Evolutionary conservation across 2,113 vertebrate species (phyloP).

Genomic region (Pavo muticus): DNA sequence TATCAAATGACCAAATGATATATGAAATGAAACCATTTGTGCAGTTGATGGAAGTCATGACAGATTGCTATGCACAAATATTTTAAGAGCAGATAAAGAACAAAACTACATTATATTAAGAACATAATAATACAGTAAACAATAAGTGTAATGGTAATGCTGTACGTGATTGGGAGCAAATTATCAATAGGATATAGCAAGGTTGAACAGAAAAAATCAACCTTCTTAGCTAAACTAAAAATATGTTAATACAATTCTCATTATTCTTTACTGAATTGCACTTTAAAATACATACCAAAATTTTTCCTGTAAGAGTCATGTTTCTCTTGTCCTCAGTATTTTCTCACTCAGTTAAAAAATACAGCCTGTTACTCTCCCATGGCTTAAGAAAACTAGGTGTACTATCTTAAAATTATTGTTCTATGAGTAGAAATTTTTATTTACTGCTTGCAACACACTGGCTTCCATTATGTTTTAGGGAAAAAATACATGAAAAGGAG

Average conservation of each 20-base stretch:
- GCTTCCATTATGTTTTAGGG: neutral
- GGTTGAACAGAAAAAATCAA: neutral
- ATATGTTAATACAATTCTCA: neutral
- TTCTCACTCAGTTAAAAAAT: neutral
- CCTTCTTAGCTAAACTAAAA: neutral
- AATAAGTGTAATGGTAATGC: constrained; percentile 15
- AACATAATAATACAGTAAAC: neutral
- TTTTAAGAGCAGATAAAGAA: neutral
- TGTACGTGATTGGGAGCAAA: constrained; percentile 21
- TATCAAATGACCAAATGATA: neutral
- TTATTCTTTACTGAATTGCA: neutral
- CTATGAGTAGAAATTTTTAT: neutral
- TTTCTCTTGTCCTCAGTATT: neutral
- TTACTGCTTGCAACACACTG: neutral
- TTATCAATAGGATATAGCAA: neutral
- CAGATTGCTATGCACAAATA: neutral
- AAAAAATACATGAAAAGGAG: too few species aligned
- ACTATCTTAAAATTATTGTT: neutral
- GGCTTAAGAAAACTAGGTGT: neutral
- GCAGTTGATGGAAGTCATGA: neutral
- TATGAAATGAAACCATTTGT: neutral
- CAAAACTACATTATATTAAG: neutral
- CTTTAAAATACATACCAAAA: constrained; percentile 6
- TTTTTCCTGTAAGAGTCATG: neutral
- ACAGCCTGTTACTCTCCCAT: neutral